Evolutionary conservation across 2,888 invertebrate species (phyloP).

Genomic region (Polylopha cassiicola): DNA sequence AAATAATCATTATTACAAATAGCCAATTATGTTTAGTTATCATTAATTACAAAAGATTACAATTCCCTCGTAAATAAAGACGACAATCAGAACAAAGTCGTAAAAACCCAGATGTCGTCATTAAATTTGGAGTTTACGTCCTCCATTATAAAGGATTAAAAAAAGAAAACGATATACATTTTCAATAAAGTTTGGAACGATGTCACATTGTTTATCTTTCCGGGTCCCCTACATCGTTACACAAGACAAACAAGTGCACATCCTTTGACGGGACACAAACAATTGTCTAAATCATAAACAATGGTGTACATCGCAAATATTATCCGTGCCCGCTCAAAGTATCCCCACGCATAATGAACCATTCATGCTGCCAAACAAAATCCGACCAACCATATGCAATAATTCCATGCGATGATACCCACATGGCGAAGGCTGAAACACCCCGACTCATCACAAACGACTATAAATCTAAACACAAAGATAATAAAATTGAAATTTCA

Average conservation of each 20-base stretch:
- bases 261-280: constrained; percentile 75
- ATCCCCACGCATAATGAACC: constrained; percentile 74
- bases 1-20: too few species aligned
- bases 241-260: constrained; percentile 71
- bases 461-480: constrained; percentile 63
- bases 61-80: too few species aligned
- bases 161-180: constrained; percentile 22
- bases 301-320: constrained; percentile 75
- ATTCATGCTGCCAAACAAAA: constrained; percentile 75
- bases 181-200: constrained; percentile 23
- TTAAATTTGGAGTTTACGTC: constrained; percentile 10
- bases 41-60: too few species aligned
- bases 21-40: too few species aligned
- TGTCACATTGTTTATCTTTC: constrained; percentile 50
- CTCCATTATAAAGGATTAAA: constrained; percentile 14
- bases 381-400: constrained; percentile 77
- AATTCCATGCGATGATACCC: constrained; percentile 56
- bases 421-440: constrained; percentile 49
- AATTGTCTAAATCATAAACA: constrained; percentile 76
- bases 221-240: constrained; percentile 39
- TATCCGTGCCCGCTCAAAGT: constrained; percentile 62
- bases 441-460: constrained; percentile 62
- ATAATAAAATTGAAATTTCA: constrained; percentile 68
- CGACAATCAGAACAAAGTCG: constrained; percentile 4
- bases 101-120: constrained; percentile 12